Conservation (phyloP, 2,888 invertebrate species). For the Embidobia sp. region DNA sequence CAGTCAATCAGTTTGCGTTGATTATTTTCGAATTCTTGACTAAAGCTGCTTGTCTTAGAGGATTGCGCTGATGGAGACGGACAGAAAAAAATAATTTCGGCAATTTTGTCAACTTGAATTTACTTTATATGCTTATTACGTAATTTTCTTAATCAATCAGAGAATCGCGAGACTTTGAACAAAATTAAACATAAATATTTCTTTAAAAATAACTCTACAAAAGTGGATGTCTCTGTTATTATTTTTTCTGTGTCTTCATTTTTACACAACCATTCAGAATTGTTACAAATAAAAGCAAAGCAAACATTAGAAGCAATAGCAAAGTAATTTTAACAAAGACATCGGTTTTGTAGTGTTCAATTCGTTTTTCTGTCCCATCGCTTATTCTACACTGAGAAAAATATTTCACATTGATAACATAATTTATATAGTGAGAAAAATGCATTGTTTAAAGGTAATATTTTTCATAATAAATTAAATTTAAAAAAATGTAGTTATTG, state of each 20-base stretch:
- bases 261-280: background rate
- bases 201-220: slow-evolving; percentile 4
- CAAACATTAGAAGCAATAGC: background rate
- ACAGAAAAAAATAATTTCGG: slow-evolving; percentile 77
- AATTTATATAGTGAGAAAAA: too few species aligned
- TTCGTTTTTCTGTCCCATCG: slow-evolving; percentile 61
- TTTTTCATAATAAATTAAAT: too few species aligned
- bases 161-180: slow-evolving; percentile 42
- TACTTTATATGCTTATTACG: slow-evolving; percentile 31
- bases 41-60: slow-evolving; percentile 82
- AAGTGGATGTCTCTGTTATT: slow-evolving; percentile 18
- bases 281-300: background rate
- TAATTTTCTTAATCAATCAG: slow-evolving; percentile 50
- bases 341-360: slow-evolving; percentile 30
- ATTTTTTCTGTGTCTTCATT: background rate
- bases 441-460: too few species aligned
- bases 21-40: slow-evolving; percentile 81
- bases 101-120: slow-evolving; percentile 64
- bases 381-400: slow-evolving; percentile 46
- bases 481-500: too few species aligned
- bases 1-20: slow-evolving; percentile 81
- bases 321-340: slow-evolving; percentile 19
- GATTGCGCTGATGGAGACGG: slow-evolving; percentile 81
- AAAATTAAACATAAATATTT: slow-evolving; percentile 38
- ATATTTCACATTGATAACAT: slow-evolving; percentile 26